phyloP scores from a whole-genome alignment of 2,888 invertebrate species.

The Drosophila maculinotata region DNA sequence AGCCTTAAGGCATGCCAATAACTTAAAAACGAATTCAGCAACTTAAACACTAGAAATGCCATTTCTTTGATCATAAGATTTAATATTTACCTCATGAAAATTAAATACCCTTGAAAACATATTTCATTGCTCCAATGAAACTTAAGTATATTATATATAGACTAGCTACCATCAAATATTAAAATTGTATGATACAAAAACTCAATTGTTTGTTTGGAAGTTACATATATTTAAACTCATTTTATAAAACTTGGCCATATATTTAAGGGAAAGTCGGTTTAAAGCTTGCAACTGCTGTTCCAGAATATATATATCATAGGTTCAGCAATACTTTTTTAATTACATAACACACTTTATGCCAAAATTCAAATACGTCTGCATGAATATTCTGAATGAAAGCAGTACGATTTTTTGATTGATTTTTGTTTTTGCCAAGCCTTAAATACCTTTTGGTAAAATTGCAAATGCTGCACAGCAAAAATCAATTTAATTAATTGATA shows the following conservation, averaged over 20 bases:
- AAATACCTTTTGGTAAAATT: slow-evolving; percentile 64
- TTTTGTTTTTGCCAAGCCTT: slow-evolving; percentile 22
- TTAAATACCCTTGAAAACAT: background rate
- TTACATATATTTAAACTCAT: no score
- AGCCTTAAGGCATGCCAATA: background rate
- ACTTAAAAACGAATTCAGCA: slow-evolving; percentile 4
- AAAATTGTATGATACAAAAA: no score
- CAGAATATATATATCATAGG: background rate
- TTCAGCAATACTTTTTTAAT: background rate
- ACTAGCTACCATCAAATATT: no score
- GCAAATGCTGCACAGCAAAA: slow-evolving; percentile 30
- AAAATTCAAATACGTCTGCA: background rate
- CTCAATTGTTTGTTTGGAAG: no score
- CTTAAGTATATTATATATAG: no score
- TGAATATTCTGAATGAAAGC: slow-evolving; percentile 15
- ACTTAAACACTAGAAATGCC: slow-evolving; percentile 1
- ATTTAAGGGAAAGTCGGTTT: no score
- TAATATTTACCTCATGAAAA: background rate
- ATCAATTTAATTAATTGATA: slow-evolving; percentile 67
- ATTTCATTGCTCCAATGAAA: no score
- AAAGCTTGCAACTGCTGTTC: no score
- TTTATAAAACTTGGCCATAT: no score
- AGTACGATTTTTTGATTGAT: slow-evolving; percentile 25
- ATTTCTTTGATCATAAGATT: background rate
- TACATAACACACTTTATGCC: background rate